A percentile compares a stretch with the other conserved stretches of the same genome.
phyloP scores from a whole-genome alignment of 1,140 invertebrate genomes.

The Saccostrea glomerata region DNA sequence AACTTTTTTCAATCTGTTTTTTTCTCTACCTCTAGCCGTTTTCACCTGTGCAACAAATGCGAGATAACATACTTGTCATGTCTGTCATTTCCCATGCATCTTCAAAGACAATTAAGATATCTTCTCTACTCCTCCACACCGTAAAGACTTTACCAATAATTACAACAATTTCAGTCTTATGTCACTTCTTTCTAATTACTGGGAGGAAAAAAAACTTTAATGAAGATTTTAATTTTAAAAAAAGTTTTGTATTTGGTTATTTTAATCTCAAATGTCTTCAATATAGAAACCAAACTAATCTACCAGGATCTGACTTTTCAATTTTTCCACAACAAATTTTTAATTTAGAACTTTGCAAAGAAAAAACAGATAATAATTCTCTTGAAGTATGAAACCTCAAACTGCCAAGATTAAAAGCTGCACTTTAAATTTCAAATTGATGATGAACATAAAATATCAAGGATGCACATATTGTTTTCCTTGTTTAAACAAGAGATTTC shows the following conservation, averaged over 20 bases:
- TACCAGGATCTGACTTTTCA: not conserved
- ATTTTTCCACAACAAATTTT: not conserved
- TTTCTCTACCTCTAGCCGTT: not conserved
- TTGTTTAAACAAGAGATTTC: not conserved
- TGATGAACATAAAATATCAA: constrained; percentile 1
- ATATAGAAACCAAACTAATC: not conserved
- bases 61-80: constrained; percentile 24
- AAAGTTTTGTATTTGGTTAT: not conserved
- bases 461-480: constrained; percentile 12
- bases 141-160: not conserved
- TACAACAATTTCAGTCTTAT: not conserved
- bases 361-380: not conserved
- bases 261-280: not conserved
- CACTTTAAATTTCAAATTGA: not conserved
- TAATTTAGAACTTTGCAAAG: not conserved
- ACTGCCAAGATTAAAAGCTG: constrained; percentile 5
- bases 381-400: not conserved
- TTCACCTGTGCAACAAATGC: constrained; percentile 23
- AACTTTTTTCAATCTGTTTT: constrained; percentile 4
- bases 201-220: not conserved
- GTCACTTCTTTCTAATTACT: not conserved
- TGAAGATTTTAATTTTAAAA: not conserved
- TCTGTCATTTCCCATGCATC: constrained; percentile 18
- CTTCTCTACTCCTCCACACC: not conserved
- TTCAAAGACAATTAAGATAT: constrained; percentile 35